Conservation (phyloP, 2,888 invertebrate species). For the Cerastoderma edule region DNA sequence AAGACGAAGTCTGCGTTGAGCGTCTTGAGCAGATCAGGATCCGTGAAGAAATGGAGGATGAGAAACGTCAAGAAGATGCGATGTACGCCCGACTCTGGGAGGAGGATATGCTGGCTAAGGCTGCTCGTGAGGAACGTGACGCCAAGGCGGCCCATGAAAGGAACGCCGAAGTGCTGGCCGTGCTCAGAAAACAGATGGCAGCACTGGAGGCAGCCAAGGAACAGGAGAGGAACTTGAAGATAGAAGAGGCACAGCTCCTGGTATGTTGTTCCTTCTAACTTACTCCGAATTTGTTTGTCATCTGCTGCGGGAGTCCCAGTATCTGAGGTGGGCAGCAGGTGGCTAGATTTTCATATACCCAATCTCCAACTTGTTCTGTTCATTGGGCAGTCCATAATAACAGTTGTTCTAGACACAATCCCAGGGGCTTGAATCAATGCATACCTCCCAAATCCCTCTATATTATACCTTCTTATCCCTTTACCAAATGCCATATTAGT, state of each 20-base stretch:
- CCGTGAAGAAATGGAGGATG: slow-evolving; percentile 70
- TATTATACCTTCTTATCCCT: no score
- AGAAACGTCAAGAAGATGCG: slow-evolving; percentile 75
- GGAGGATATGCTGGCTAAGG: slow-evolving; percentile 81
- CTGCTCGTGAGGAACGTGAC: slow-evolving; percentile 81
- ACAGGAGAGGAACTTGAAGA: slow-evolving; percentile 77
- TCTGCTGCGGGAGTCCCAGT: no score
- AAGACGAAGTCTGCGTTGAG: slow-evolving; percentile 81
- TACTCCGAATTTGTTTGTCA: no score
- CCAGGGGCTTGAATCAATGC: no score
- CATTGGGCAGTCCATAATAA: no score
- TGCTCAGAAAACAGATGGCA: slow-evolving; percentile 81
- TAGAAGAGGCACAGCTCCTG: slow-evolving; percentile 81
- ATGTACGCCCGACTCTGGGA: slow-evolving; percentile 83
- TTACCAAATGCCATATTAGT: no score
- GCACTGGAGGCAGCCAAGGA: slow-evolving; percentile 80
- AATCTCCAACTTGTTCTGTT: no score
- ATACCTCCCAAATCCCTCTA: no score
- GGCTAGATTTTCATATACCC: no score
- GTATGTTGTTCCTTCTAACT: no score
- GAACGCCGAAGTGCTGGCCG: slow-evolving; percentile 78
- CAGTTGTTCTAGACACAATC: no score
- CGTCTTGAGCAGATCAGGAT: slow-evolving; percentile 76
- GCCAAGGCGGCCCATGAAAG: slow-evolving; percentile 75
- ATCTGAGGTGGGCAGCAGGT: no score